Base-by-base conservation (phyloP, 1,140 invertebrate species). In the Hyphantria cunea region DNA sequence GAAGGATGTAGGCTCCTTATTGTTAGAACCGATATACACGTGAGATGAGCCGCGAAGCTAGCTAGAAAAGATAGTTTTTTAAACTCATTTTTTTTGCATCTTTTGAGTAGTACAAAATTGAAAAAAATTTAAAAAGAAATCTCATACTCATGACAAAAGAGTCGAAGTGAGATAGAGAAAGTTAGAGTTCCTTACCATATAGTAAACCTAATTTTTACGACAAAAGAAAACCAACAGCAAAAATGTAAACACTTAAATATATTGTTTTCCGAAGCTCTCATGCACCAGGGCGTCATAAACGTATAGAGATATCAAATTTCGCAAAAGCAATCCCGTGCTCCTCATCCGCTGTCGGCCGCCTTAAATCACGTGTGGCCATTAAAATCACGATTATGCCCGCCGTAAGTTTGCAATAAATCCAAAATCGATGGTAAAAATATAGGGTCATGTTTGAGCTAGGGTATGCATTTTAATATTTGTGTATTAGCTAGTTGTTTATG, bases 231-330 rank as follows among this genome's bases (percentile, higher is more conserved):
- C 7, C 10, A 49, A 49, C 11, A 6, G 61, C 14, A 13, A n/a
- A 59, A 59, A 59, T 17, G 14, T 15, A 12, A 44, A 58, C 34
- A n/a, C 17, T 12, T 14, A 37, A n/a, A 42, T 51, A 51, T 44
- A 51, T 41, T 50, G 44, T 50, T 51, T 50, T 44, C 12, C 25
- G 25, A 60, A 60, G 9, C 56, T 12, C 41, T 47, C 52, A 66
- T 66, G 72, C 76, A 84, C 82, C 64, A 79, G 82, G 78, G 78
- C 68, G 32, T 77, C 82, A 85, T 86, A 84, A 86, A 78, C 79
- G 66, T 84, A 88, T 88, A 64, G 79, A 86, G 88, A 88, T 90
- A 90, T 90, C 88, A 86, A 88, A 81, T 90, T 88, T 88, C 86
- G 58, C 65, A 74, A 80, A 86, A 81, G 74, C 85, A 82, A 86